A percentile compares a stretch with the other conserved stretches of the same genome.
Evolutionary conservation across 2,888 invertebrate species (phyloP).

Genomic region (Agrilus biguttatus): DNA sequence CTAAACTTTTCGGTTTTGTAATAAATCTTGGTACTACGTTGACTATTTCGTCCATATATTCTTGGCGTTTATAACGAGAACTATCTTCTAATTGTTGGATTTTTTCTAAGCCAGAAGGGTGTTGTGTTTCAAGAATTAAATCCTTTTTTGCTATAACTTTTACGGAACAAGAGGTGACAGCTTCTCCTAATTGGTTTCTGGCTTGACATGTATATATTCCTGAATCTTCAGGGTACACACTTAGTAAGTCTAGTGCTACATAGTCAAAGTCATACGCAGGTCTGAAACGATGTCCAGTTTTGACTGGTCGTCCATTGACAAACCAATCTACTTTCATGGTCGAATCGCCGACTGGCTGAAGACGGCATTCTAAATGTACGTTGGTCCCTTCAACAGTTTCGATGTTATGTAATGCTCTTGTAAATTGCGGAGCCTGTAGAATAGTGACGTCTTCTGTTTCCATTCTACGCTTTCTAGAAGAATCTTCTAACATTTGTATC

Average conservation of each 20-base stretch:
- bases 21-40: slow-evolving; percentile 72
- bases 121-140: slow-evolving; percentile 74
- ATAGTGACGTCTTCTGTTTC: slow-evolving; percentile 69
- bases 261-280: slow-evolving; percentile 96
- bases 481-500: slow-evolving; percentile 79
- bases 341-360: slow-evolving; percentile 84
- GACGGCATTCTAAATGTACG: slow-evolving; percentile 80
- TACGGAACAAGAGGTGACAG: slow-evolving; percentile 82
- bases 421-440: slow-evolving; percentile 76
- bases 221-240: slow-evolving; percentile 94
- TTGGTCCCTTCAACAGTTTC: slow-evolving; percentile 85
- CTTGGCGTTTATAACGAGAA: slow-evolving; percentile 69
- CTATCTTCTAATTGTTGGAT: slow-evolving; percentile 84
- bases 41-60: slow-evolving; percentile 70
- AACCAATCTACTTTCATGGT: slow-evolving; percentile 93
- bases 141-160: slow-evolving; percentile 81
- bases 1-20: slow-evolving; percentile 74
- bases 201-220: slow-evolving; percentile 94
- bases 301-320: slow-evolving; percentile 84
- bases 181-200: slow-evolving; percentile 86
- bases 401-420: slow-evolving; percentile 73
- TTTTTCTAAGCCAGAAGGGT: slow-evolving; percentile 81
- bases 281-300: slow-evolving; percentile 85
- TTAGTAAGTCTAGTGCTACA: slow-evolving; percentile 88
- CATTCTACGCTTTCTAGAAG: slow-evolving; percentile 53